Evolutionary conservation across 2,888 invertebrate species (phyloP), one percentile per base, ranked within the genome.

Genomic region (Leptinotarsa peninsularis): DNA sequence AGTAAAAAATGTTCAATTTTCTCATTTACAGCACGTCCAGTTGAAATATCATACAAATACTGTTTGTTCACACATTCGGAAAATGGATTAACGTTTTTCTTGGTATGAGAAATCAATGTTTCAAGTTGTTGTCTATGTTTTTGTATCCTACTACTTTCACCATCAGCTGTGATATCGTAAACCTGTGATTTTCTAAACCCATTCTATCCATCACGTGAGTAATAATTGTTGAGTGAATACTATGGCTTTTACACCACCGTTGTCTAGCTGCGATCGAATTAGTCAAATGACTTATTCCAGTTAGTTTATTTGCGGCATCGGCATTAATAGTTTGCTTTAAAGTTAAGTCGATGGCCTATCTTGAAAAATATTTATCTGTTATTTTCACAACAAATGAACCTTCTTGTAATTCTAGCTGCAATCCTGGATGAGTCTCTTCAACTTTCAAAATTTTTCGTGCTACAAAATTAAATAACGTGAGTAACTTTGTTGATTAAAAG

Each of bases 1-100:
- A 21, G 21, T 21, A n/a, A 21, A 21, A 21, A 21, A 21, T 21
- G 1, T 21, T 21, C 73, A 54, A 58, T 68, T 15, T 67, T 49
- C 33, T 17, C 49, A 49, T 54, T 15, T 56, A 72, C 78, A 50
- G 77, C 75, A 72, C 75, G 67, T 21, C 79, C 81, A 21, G 77
- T 79, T 67, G 77, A 71, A 60, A 80, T 76, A 76, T 80, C 80
- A 60, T 74, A 78, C 56, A 80, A 72, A 33, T 54, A 58, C 50
- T 72, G 60, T 71, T 68, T 56, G 49, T 74, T 63, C 7, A 79
- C 15, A 21, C 66, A 63, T n/a, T 43, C n/a, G 54, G 5, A 18
- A 60, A 80, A 80, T 14, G 79, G 81, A 75, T 78, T 66, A 17
- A 33, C 27, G 49, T 66, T 63, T 50, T 68, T 50, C 60, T 71